Evolutionary conservation across 2,113 vertebrate genomes (phyloP).

Genomic region (Cochlearius cochlearius): DNA sequence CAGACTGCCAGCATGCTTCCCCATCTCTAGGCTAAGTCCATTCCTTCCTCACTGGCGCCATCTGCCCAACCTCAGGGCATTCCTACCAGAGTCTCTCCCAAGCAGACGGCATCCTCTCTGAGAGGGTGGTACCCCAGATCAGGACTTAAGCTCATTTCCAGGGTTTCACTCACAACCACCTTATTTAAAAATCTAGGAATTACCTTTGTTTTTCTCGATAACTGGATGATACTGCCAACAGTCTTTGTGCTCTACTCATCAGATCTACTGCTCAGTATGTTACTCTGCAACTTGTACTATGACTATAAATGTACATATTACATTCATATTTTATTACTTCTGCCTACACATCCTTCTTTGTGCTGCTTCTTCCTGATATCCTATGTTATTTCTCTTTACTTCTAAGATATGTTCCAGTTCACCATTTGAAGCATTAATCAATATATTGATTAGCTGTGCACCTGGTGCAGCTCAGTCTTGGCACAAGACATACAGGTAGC

Average conservation of each 20-base stretch:
- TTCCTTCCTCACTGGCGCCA: not conserved
- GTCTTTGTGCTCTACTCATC: not conserved
- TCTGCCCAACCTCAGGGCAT: not conserved
- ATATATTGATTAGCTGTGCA: not conserved
- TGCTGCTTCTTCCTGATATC: not conserved
- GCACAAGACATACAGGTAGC: accelerated
- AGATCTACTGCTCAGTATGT: not conserved
- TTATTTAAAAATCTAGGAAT: not conserved
- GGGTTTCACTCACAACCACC: not conserved
- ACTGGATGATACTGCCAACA: not conserved
- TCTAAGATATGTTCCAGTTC: not conserved
- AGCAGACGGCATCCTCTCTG: not conserved
- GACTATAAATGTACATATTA: not conserved
- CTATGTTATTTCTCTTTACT: not conserved
- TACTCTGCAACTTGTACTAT: not conserved
- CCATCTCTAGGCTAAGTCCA: not conserved
- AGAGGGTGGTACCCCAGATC: not conserved
- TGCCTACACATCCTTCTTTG: not conserved
- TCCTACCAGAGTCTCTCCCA: not conserved
- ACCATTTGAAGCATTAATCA: not conserved
- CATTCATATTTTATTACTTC: not conserved
- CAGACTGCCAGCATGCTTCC: not conserved
- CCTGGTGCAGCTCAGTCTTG: not conserved
- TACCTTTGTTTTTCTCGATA: not conserved
- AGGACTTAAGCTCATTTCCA: not conserved